These are phyloP conservation scores for Nebria ingens DNA, from an alignment of 1,140 invertebrate species.

Conservation along the genomic window DNA sequence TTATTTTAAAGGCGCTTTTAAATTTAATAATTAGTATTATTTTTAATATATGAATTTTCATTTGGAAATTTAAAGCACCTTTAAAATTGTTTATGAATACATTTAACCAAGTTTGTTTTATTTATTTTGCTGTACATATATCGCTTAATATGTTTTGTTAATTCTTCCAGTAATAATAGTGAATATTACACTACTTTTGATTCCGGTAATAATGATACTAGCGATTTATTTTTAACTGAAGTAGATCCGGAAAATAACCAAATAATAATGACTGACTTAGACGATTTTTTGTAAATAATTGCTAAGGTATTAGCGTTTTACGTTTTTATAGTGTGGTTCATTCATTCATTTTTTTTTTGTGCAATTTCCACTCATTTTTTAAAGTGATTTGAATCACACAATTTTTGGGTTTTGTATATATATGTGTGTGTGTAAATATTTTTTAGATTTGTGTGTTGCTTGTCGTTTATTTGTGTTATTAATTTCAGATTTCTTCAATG, in stretches of 20 bases:
- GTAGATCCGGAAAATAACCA: too few relatives aligned
- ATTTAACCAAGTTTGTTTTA: neutral
- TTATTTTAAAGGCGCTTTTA: neutral
- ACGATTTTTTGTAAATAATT: too few relatives aligned
- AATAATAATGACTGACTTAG: too few relatives aligned
- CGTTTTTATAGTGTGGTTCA: neutral
- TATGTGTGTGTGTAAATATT: neutral
- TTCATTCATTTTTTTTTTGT: neutral
- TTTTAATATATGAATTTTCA: conserved; percentile 3
- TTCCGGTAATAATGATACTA: too few relatives aligned
- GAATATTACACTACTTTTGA: too few relatives aligned
- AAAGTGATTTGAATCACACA: too few relatives aligned
- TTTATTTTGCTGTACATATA: too few relatives aligned
- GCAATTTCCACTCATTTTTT: neutral
- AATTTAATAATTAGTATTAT: neutral
- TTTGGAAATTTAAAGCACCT: conserved; percentile 1
- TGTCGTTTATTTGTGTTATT: neutral
- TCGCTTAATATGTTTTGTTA: too few relatives aligned
- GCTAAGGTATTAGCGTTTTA: too few relatives aligned
- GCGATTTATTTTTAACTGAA: too few relatives aligned
- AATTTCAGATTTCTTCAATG: neutral
- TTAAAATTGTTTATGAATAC: too few relatives aligned
- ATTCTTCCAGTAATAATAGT: too few relatives aligned
- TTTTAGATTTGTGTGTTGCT: neutral
- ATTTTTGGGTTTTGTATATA: neutral